phyloP scores from a whole-genome alignment of 2,113 vertebrate species.

The Heterocephalus glaber region DNA sequence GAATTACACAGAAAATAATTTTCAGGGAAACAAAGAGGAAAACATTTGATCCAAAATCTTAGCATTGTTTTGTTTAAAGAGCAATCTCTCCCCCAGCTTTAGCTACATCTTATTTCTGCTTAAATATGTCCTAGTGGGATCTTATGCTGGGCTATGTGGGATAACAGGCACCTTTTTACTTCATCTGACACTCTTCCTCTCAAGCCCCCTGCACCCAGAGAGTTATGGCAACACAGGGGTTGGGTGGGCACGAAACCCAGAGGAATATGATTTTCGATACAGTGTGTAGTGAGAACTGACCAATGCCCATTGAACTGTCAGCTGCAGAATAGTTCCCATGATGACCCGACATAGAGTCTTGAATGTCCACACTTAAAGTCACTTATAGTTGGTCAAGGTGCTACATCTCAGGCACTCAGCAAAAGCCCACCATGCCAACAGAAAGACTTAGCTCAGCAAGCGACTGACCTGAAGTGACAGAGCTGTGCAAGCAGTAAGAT shows the following conservation, averaged over 20 bases:
- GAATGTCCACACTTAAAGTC: background rate
- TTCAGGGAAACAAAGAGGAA: slow-evolving; percentile 48
- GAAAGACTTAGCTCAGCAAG: background rate
- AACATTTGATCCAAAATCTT: slow-evolving; percentile 38
- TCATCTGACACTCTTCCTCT: background rate
- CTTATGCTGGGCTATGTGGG: background rate
- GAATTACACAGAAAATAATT: background rate
- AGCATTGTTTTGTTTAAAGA: slow-evolving; percentile 30
- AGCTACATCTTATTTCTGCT: background rate
- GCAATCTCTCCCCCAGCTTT: background rate
- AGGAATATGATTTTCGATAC: background rate
- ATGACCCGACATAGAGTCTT: background rate
- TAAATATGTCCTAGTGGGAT: background rate
- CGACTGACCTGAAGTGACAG: background rate
- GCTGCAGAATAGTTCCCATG: background rate
- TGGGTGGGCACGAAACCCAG: background rate
- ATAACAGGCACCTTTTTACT: background rate
- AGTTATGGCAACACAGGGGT: background rate
- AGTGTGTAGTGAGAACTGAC: background rate
- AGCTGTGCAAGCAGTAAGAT: background rate
- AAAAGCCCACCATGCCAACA: background rate
- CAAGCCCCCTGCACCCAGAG: background rate
- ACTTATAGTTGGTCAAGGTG: background rate
- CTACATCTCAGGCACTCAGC: accelerated
- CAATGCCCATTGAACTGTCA: background rate